Percentiles rank a stretch among this genome's conserved stretches.
These are phyloP conservation scores for Danio albolineatus DNA, from an alignment of 2,797 vertebrate genomes.

Conservation along the genomic window DNA sequence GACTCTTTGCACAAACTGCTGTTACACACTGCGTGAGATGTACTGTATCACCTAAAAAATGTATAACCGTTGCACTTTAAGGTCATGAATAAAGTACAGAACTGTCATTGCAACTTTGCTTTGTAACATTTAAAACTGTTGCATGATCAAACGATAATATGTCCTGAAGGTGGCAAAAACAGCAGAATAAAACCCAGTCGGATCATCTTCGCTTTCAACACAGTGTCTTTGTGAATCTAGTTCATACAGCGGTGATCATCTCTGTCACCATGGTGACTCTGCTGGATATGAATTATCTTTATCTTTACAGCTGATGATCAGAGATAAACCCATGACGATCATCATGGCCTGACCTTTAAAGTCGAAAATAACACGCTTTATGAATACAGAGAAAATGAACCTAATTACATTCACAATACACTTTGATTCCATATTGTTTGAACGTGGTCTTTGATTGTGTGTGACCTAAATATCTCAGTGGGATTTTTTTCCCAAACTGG, in stretches of 20 bases:
- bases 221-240: conserved; percentile 3
- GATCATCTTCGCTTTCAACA: neutral
- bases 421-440: neutral
- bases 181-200: neutral
- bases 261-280: conserved; percentile 28
- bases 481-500: neutral
- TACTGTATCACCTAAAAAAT: too few species aligned
- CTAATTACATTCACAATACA: neutral
- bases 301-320: conserved; percentile 8
- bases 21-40: too few species aligned
- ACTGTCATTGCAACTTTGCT: too few species aligned
- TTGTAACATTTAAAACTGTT: too few species aligned
- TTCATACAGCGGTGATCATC: conserved; percentile 26
- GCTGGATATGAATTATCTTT: conserved; percentile 13
- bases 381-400: neutral
- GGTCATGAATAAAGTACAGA: too few species aligned
- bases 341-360: neutral
- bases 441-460: neutral
- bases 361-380: neutral
- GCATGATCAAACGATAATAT: too few species aligned
- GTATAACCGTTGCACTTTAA: too few species aligned
- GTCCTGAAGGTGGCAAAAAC: neutral
- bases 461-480: conserved; percentile 7
- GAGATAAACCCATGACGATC: neutral
- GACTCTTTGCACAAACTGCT: too few species aligned